Conservation (phyloP, 2,113 vertebrate genomes). For the Nannobrachium achirus region DNA sequence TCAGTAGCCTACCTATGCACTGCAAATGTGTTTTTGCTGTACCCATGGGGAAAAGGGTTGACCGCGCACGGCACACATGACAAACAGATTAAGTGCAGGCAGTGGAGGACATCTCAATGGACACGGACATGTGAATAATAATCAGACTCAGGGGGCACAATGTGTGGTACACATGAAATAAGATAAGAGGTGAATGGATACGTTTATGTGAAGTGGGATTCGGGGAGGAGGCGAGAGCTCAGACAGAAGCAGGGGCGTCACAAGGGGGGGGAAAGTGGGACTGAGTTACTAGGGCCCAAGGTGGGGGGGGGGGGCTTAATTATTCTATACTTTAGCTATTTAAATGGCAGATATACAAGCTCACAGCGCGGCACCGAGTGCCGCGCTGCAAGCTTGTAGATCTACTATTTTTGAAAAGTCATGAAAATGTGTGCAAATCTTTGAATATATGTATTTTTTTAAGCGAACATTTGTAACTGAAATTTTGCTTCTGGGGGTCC, state of each 20-base stretch:
- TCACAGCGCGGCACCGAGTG: no score
- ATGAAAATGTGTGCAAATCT: no score
- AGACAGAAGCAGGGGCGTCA: neutral
- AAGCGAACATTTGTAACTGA: no score
- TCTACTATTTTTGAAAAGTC: no score
- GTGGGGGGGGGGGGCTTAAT: no score
- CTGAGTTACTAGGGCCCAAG: no score
- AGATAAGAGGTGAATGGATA: constrained; percentile 40
- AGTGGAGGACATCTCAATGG: constrained; percentile 37
- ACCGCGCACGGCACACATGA: constrained; percentile 58
- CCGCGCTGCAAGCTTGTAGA: no score
- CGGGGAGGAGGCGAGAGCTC: neutral
- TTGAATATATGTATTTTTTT: no score
- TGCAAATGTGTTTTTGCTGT: constrained; percentile 48
- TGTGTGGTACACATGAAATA: neutral
- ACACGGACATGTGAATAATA: neutral
- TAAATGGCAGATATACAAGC: no score
- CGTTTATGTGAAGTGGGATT: constrained; percentile 11
- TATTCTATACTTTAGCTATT: no score
- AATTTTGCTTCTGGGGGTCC: no score
- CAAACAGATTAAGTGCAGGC: constrained; percentile 31
- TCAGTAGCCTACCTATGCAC: constrained; percentile 51
- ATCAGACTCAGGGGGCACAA: neutral
- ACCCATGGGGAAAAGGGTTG: constrained; percentile 52
- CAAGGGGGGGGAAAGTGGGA: no score